Evolutionary conservation across 2,888 invertebrate genomes (phyloP).

Genomic region (Margaritifera margaritifera): DNA sequence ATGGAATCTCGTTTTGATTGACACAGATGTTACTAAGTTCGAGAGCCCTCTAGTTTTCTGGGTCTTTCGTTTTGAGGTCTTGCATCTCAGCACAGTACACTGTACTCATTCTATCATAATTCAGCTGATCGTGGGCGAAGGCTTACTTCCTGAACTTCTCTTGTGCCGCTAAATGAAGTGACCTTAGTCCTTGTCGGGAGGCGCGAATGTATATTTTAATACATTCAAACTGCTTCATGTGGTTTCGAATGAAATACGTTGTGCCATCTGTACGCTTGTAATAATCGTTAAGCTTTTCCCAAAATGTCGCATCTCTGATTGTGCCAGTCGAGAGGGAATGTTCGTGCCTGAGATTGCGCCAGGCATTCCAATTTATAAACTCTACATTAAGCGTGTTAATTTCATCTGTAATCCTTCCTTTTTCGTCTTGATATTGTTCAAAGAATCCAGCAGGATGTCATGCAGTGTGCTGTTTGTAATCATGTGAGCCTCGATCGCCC

Average conservation of each 20-base stretch:
- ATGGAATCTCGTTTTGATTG: constrained; percentile 4
- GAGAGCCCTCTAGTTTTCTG: constrained; percentile 2
- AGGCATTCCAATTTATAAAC: no score
- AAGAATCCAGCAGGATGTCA: no score
- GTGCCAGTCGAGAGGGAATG: no score
- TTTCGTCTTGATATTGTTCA: no score
- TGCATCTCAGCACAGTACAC: constrained; percentile 1
- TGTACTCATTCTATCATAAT: neutral
- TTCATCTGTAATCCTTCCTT: no score
- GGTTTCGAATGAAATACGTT: constrained; percentile 3
- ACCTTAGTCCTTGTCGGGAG: constrained; percentile 2
- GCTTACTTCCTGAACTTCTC: neutral
- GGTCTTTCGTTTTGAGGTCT: neutral
- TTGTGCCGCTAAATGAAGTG: constrained; percentile 6
- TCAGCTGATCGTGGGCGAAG: constrained; percentile 4
- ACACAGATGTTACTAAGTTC: constrained; percentile 4
- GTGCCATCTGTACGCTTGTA: no score
- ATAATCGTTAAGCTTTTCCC: no score
- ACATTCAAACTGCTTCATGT: constrained; percentile 5
- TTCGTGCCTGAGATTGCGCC: no score
- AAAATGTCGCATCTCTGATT: no score
- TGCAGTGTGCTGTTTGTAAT: neutral
- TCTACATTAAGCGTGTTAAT: no score
- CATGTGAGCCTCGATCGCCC: neutral
- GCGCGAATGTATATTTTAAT: constrained; percentile 1